Base-by-base conservation (phyloP, 2,113 vertebrate species). In the Odobenus rosmarus region DNA sequence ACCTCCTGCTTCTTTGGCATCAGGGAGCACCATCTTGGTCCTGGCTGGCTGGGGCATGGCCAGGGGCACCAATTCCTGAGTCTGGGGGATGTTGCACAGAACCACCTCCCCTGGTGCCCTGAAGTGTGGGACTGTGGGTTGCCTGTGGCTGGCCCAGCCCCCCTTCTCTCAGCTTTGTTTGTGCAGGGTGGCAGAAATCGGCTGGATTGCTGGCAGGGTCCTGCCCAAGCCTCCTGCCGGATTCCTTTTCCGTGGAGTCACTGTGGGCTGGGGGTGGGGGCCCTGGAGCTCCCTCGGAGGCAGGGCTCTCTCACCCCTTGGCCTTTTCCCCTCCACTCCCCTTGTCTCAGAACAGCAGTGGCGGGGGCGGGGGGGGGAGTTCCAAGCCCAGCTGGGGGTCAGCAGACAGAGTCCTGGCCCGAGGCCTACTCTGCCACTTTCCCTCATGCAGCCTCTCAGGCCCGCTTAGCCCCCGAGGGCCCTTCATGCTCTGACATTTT, bases 231-330 rank as follows among this genome's bases (percentile, higher is more conserved):
- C 98, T 97, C 97, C 51, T 19, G 93, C 90, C 74, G 59, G 98
- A 98, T 98, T 98, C 98, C 98, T 98, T 98, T 98, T 96, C 88
- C 49, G 0, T 97, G 28, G 0, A 28, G 90, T 98, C 98, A 98
- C 90, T 0, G 2, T 0, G 0, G 91, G 72, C 88, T 86, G 53
- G 1, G 33, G 26, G 1, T 3, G 36, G 57, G 86, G 82, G 7
- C 53, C 19, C 1, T 7, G 82, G 88, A 72, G 59, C 33, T 36
- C 12, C 31, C 28, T 19, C 0, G 4, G 69, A 88, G 90, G 67
- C 93, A 72, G 86, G 1, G 6, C 61, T 84, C 59, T 64, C 31
- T 83, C 33, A 36, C 69, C 86, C 62, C 46, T 11, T 31, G 92
- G 79, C 67, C 61, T 83, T 79, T 85, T 57, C 95, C 59, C 76